Base-by-base conservation (phyloP, 2,797 vertebrate species). In the Cacajao melanocephalus region DNA sequence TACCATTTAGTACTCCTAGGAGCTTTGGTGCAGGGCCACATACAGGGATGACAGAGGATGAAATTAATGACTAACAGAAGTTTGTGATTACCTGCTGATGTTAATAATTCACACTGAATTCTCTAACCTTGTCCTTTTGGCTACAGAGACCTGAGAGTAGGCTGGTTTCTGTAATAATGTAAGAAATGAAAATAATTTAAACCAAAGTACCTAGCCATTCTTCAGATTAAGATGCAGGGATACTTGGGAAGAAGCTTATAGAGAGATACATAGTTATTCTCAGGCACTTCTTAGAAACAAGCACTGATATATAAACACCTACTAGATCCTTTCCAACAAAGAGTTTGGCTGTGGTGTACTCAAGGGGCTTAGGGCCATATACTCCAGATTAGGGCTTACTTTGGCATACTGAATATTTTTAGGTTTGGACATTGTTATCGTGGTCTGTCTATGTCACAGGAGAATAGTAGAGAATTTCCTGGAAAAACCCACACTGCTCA, bases 401-500 rank as follows among this genome's bases (percentile, higher is more conserved):
- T 94, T 78, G 82, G 57, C 48, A 52, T 64, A 67, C 48, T 91
- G 85, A 83, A 24, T 41, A 81, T 93, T 95, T 92, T 97, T 94
- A 92, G 70, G 33, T 88, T 92, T 86, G 70, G 55, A 97, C 84
- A 93, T 94, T 96, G 97, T 94, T 79, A 82, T 57, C 36, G 57
- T 96, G 93, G 52, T 58, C 81, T 88, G 22, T 94, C 52, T 88
- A 14, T 97, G 55, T 97, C 95, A 75, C 44, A 93, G 46, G 73
- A 97, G 94, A 93, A 97, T 76, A 97, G 92, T 92, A 46, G 84
- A 94, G 92, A 96, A 96, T 97, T 97, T 97, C 96, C 95, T 91
- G 94, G 97, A 93, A 90, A 96, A 97, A 87, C 86, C 90, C 93
- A 86, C 73, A 97, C 15, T 92, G 88, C 85, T 97, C 48, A 78